Percentiles rank a stretch among this genome's conserved stretches.
These are phyloP conservation scores for Psittacula cyanocephala DNA, from an alignment of 2,113 vertebrate genomes.

Conservation along the genomic window DNA sequence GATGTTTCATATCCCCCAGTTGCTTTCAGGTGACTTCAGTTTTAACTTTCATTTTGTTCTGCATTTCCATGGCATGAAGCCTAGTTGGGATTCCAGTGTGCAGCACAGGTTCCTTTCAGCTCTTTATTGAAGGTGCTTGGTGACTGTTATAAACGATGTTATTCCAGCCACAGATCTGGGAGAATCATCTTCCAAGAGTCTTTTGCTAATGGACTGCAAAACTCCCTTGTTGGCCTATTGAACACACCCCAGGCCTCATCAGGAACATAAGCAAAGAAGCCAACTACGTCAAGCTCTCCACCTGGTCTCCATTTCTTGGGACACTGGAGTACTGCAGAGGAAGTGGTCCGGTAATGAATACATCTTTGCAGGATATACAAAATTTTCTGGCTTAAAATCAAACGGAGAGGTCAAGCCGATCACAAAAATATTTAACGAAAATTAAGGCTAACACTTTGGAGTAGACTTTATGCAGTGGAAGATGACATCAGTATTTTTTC, in stretches of 20 bases:
- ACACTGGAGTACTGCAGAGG: neutral
- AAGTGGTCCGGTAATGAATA: conserved; percentile 31
- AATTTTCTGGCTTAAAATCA: conserved; percentile 37
- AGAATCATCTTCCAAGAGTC: neutral
- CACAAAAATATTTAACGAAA: neutral
- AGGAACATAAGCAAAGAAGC: neutral
- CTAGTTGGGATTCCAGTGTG: neutral
- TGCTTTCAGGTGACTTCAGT: neutral
- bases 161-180: neutral
- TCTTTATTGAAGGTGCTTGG: neutral
- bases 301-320: conserved; percentile 23
- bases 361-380: conserved; percentile 13
- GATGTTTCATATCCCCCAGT: neutral
- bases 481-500: conserved; percentile 38
- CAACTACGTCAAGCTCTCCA: neutral
- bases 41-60: neutral
- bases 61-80: accelerated
- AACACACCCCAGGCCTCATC: neutral
- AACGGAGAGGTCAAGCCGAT: conserved; percentile 26
- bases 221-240: neutral
- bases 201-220: neutral
- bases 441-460: conserved; percentile 12
- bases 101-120: neutral
- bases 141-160: neutral
- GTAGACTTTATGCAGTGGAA: neutral